Base-by-base conservation (phyloP, 2,797 vertebrate species). In the Helicolenus hilgendorfi region DNA sequence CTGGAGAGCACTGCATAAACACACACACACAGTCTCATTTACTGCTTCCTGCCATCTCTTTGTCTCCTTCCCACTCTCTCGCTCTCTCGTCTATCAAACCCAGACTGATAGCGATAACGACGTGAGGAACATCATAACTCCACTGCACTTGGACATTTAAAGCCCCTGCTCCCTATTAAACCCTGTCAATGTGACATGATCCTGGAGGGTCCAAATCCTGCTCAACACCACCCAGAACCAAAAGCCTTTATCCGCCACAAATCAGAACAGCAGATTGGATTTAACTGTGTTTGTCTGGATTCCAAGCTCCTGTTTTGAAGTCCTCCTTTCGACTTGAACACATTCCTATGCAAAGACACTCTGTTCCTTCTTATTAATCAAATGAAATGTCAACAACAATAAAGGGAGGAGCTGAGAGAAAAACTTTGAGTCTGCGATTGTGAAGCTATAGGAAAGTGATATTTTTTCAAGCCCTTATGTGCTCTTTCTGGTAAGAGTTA, bases 141-240 rank as follows among this genome's bases (percentile, higher is more conserved):
- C 27, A 11, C 41, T 64, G 68, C 53, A 76, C 22, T 77, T 68
- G 27, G 75, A 85, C 79, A 85, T 81, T 83, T 72, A 86, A 90
- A 92, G 65, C 67, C 67, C 29, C 5, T 83, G 80, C n/a, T 55
- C 71, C 55, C 71, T 79, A 85, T 92, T 94, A 91, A 90, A 87
- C 83, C 67, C 84, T 76, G 65, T 84, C 87, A 87, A n/a, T 5
- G 13, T 80, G 79, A 83, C 60, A 58, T 7, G 22, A 79, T 80
- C 78, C 36, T 59, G 56, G 6, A 83, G 80, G 74, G 38, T 60
- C 75, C 72, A 84, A 83, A 89, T 86, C 75, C 80, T 15, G 11
- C 63, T 41, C 35, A 72, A 45, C 81, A 75, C 65, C 68, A 64
- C 2, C 2, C 6, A 13, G 24, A 79, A 41, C 41, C 31, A 53